Evolutionary conservation across 2,113 vertebrate genomes (phyloP), one percentile per base, ranked within the genome.

Genomic region (Malurus cyaneus): DNA sequence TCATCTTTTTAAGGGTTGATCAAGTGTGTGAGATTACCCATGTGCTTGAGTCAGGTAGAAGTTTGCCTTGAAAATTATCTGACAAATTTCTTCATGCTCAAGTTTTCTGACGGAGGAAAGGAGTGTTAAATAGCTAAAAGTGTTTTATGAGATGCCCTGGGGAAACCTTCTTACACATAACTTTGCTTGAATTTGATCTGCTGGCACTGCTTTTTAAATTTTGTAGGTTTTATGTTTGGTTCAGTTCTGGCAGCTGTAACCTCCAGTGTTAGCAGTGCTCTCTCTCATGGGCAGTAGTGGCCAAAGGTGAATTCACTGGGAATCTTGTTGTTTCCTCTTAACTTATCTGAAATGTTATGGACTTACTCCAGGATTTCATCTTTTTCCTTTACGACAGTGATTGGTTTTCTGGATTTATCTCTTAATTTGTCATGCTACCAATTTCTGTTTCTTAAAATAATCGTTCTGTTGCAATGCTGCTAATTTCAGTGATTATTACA

Each of bases 401-500:
- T 93, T 87, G 42, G 23, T 78, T 92, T 61, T 91, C 69, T 74
- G 42, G 28, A 42, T 67, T 89, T 94, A 71, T 94, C 31, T 92
- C 62, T 66, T 84, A 44, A 92, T 92, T 92, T 93, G 49, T 81
- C 70, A 34, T 32, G 36, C 49, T 87, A 67, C 61, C 73, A 76
- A 65, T 92, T 93, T 89, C 60, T 74, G 64, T 56, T 86, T 79
- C 92, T 92, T 95, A 92, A 92, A 96, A 80, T 88, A 88, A 65
- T 53, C 1, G 0, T 92, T 93, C 80, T 29, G 5, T 74, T 84
- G 72, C 52, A 60, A 28, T 47, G 49, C 61, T 92, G 76, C 74
- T 72, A 31, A 90, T 76, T 86, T 92, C 34, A 36, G 53, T 81
- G 49, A 6, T 56, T 87, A 69, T 91, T 81, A 52, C 42, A 84